Evolutionary conservation across 1,140 invertebrate species (phyloP), one percentile per base, ranked within the genome.

Genomic region (Colletes latitarsis): DNA sequence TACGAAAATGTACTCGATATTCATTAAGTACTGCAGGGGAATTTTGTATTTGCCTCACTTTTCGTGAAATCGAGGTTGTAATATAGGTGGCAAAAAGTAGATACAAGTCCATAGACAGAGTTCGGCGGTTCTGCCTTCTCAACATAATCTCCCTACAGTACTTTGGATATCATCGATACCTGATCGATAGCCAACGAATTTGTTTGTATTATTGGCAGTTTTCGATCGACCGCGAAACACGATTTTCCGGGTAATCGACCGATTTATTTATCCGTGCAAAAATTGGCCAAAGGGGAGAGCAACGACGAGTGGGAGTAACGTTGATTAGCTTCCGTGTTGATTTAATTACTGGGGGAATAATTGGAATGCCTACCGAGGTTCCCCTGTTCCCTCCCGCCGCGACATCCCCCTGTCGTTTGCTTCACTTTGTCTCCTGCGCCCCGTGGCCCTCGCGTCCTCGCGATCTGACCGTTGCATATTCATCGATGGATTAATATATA

Each of bases 301-400:
- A 77, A 58, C 41, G 77, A 1, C 17, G 68, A 63, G 64, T 43
- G 80, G 81, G 68, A 41, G 68, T 79, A 80, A 86, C 89, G 88
- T 92, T 92, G 89, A 92, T 92, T 91, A 91, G 89, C 88, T 83
- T 84, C 85, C 86, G 86, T 89, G 90, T 90, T 90, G 91, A 92
- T 91, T 92, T 91, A 92, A 92, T 92, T 90, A 91, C 84, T 84
- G 83, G 82, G 87, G 86, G 87, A 89, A 87, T 91, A 90, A 90
- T 90, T 91, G 89, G 88, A 87, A 90, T 90, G 89, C 89, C 87
- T 83, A 88, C 79, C 89, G 83, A 88, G 80, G 81, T 79, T 71
- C 83, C 86, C 82, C 80, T 80, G 6, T n/a, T 17, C n/a, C 43
- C 43, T 70, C 81, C 77, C 80, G 70, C 64, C 49, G 62, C 71